phyloP scores from a whole-genome alignment of 1,140 invertebrate species.

The Ooceraea biroi region DNA sequence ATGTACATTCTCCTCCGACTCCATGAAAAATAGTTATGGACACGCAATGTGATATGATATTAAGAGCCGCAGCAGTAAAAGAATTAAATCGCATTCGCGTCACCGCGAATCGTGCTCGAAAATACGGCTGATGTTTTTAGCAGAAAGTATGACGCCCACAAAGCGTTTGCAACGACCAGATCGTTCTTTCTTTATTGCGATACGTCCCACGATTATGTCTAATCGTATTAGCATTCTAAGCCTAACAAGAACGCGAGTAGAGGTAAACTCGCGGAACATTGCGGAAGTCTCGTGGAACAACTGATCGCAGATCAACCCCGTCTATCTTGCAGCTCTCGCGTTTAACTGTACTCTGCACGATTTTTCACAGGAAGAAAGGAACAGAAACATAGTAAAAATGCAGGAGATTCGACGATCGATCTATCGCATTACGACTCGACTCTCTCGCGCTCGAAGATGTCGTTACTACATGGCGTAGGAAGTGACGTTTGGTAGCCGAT shows the following conservation, averaged over 20 bases:
- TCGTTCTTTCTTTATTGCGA: slow-evolving; percentile 4
- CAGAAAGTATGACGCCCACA: not conserved
- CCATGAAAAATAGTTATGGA: slow-evolving; percentile 9
- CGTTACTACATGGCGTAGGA: not conserved
- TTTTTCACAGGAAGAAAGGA: not conserved
- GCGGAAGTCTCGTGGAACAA: not conserved
- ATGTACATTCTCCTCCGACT: not conserved
- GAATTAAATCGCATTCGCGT: slow-evolving; percentile 6
- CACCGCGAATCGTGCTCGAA: slow-evolving; percentile 13
- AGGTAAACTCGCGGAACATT: not conserved
- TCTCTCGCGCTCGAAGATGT: not conserved
- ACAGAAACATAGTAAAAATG: not conserved
- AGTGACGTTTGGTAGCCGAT: not conserved
- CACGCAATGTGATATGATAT: not conserved
- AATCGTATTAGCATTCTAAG: slow-evolving; percentile 6
- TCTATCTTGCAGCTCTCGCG: not conserved
- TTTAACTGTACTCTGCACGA: not conserved
- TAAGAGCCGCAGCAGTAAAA: slow-evolving; percentile 2
- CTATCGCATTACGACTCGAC: no score
- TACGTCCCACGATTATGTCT: not conserved
- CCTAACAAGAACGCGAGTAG: not conserved
- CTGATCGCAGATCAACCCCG: not conserved
- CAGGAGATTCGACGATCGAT: not conserved
- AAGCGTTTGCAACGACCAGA: not conserved
- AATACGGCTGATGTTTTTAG: slow-evolving; percentile 2